Evolutionary conservation across 2,797 vertebrate species (phyloP).

Genomic region (Melanotaenia pygmaea): DNA sequence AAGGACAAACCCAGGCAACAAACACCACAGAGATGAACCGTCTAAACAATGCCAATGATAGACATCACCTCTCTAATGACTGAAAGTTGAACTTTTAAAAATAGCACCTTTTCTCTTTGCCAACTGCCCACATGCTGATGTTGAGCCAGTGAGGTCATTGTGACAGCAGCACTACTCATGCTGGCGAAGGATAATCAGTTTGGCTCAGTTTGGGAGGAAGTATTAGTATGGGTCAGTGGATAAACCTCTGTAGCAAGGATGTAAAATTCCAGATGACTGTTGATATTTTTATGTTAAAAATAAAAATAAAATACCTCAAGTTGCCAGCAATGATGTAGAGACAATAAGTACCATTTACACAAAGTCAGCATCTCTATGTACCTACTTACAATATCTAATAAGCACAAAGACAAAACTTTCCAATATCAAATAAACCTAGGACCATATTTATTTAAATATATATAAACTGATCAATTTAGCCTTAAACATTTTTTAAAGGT

Average conservation of each 20-base stretch:
- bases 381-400: too few species aligned
- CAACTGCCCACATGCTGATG: conserved; percentile 15
- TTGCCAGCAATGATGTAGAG: not conserved
- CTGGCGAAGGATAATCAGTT: conserved; percentile 36
- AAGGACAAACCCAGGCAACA: not conserved
- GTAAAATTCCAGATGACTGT: conserved; percentile 19
- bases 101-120: conserved; percentile 26
- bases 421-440: too few species aligned
- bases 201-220: conserved; percentile 39
- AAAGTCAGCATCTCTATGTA: not conserved
- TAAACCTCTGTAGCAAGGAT: conserved; percentile 41
- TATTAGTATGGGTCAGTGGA: conserved; percentile 44
- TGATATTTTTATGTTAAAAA: conserved; percentile 8
- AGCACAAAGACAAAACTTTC: too few species aligned
- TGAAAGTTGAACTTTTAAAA: conserved; percentile 31
- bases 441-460: too few species aligned
- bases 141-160: conserved; percentile 37
- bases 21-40: not conserved
- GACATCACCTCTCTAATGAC: conserved; percentile 8
- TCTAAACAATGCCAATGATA: not conserved
- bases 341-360: not conserved
- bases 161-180: conserved; percentile 26
- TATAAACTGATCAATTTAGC: too few species aligned
- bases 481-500: too few species aligned
- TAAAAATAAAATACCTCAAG: not conserved